Evolutionary conservation across 2,888 invertebrate species (phyloP), one percentile per base, ranked within the genome.

Genomic region (Drosophila suboccidentalis): DNA sequence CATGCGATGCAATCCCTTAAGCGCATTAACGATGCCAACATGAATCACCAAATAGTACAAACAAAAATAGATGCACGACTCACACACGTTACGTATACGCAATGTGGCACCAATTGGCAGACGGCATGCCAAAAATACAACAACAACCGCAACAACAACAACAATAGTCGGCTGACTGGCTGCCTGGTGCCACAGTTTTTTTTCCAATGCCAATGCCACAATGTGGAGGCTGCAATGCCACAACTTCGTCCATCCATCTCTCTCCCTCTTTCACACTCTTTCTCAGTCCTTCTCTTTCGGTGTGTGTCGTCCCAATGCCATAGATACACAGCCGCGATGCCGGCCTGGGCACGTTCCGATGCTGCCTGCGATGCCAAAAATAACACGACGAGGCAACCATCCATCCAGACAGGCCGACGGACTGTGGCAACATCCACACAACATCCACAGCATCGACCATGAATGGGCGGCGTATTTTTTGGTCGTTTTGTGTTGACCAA

Each of bases 171-270:
- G n/a, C 50, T 41, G 63, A 10, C 57, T 67, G 63, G 57, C 59
- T 73, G 87, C 69, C 87, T 80, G 76, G 64, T 87, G 87, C 88
- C 89, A 86, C 85, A 89, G 69, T 89, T 83, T 82, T 72, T 88
- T 83, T 80, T 70, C 77, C 85, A 86, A 86, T 86, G 85, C 89
- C 85, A 86, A 85, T 89, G 85, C 87, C 89, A 77, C 79, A 71
- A 49, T 62, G 61, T 59, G 64, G 75, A 73, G 80, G 70, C 87
- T 77, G 86, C 80, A 71, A 59, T 62, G 67, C 57, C 82, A 67
- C 69, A 68, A 77, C 75, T 66, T 49, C 62, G 19, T 2, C 22
- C 6, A 13, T 46, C n/a, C 13, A 26, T 26, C 29, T 17, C 17
- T 11, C 49, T 10, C 6, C 1, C 46, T 46, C 26, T 13, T 13